A percentile compares a stretch with the other conserved stretches of the same genome.
Evolutionary conservation across 2,888 invertebrate genomes (phyloP).

Genomic region (Amphipyra tragopoginis): DNA sequence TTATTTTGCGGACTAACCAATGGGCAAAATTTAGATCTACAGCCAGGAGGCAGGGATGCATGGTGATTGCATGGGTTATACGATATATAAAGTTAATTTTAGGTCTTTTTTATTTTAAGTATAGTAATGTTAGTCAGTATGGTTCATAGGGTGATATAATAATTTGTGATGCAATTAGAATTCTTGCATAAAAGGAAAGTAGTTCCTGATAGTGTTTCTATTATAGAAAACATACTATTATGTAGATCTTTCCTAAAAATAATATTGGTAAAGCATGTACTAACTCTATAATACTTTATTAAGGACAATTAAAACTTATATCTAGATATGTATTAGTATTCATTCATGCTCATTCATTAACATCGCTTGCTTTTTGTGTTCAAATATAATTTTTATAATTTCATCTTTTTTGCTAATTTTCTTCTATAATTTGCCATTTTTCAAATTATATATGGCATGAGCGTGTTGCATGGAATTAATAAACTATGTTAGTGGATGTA

Average conservation of each 20-base stretch:
- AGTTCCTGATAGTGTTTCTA: background rate
- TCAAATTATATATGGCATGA: slow-evolving; percentile 52
- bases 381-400: slow-evolving; percentile 56
- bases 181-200: no score
- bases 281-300: slow-evolving; percentile 7
- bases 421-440: slow-evolving; percentile 66
- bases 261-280: slow-evolving; percentile 37
- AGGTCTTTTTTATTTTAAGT: background rate
- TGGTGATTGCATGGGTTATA: slow-evolving; percentile 46
- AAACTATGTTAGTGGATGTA: slow-evolving; percentile 4
- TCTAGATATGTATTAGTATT: slow-evolving; percentile 11
- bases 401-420: slow-evolving; percentile 60
- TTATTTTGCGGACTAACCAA: slow-evolving; percentile 6
- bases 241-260: background rate
- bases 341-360: slow-evolving; percentile 69
- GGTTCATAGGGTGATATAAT: background rate
- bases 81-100: slow-evolving; percentile 3
- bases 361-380: slow-evolving; percentile 84
- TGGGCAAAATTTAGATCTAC: background rate
- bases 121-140: background rate
- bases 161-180: no score
- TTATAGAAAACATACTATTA: background rate
- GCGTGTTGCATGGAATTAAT: slow-evolving; percentile 62
- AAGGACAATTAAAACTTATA: slow-evolving; percentile 3
- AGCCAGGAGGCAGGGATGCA: slow-evolving; percentile 36